phyloP scores from a whole-genome alignment of 2,113 vertebrate genomes.

The Dromas ardeola region DNA sequence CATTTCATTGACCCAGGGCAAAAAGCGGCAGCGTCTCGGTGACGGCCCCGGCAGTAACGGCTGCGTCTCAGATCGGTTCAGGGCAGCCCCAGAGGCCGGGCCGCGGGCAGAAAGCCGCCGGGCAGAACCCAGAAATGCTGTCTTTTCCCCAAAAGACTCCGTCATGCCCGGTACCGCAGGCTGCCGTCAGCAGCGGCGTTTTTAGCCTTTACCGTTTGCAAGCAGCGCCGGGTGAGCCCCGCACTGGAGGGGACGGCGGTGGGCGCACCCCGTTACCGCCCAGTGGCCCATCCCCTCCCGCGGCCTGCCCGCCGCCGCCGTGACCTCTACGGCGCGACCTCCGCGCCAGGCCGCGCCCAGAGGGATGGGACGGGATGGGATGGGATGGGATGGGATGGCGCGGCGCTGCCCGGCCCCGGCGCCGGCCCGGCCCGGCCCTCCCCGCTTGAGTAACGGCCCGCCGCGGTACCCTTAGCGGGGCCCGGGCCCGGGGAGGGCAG shows the following conservation, averaged over 20 bases:
- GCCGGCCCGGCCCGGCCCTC: background rate
- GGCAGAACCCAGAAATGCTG: rapidly evolving
- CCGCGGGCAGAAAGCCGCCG: rapidly evolving
- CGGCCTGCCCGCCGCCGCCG: background rate
- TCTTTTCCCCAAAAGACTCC: background rate
- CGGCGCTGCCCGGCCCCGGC: no score
- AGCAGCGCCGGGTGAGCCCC: background rate
- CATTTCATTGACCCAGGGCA: background rate
- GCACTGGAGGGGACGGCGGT: no score
- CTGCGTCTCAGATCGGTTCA: rapidly evolving
- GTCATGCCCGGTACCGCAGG: rapidly evolving
- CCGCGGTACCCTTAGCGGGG: background rate
- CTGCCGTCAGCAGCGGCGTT: rapidly evolving
- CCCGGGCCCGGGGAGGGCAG: no score
- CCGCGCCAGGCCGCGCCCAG: background rate
- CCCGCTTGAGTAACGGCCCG: background rate
- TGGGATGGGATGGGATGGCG: background rate
- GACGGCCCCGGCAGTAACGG: background rate
- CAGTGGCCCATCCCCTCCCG: no score
- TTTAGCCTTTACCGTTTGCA: rapidly evolving
- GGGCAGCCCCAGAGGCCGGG: background rate
- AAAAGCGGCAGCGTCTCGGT: background rate
- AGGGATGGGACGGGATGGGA: background rate
- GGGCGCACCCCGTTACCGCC: no score
- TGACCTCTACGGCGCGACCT: background rate